Evolutionary conservation across 1,140 invertebrate genomes (phyloP).

Genomic region (Archivesica marissinica): DNA sequence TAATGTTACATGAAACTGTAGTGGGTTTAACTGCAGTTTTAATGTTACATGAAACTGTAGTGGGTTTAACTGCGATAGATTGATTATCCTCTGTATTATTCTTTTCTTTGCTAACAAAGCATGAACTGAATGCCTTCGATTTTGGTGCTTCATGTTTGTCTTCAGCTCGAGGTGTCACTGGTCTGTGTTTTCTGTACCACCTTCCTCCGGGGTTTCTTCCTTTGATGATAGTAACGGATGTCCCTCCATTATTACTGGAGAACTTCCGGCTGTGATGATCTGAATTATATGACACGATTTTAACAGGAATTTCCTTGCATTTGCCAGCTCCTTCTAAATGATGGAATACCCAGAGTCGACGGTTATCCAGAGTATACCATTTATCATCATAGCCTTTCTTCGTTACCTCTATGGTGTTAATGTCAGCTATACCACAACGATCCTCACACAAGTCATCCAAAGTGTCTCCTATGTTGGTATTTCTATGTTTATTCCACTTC

Average conservation of each 20-base stretch:
- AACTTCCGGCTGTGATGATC: conserved; percentile 7
- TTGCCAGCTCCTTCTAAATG: conserved; percentile 7
- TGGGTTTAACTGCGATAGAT: no score
- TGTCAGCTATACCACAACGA: background rate
- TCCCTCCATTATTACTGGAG: background rate
- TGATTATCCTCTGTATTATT: no score
- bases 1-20: no score
- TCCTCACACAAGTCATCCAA: conserved; percentile 9
- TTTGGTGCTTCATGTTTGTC: no score
- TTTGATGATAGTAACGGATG: background rate
- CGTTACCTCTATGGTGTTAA: conserved; percentile 25
- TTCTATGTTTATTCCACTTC: background rate
- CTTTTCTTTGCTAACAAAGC: no score
- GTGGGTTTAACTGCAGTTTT: no score
- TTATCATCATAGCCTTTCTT: conserved; percentile 6
- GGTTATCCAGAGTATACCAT: conserved; percentile 34
- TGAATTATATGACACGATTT: background rate
- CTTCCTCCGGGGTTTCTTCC: conserved; percentile 27
- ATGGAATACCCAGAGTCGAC: conserved; percentile 49
- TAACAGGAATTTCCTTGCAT: conserved; percentile 20
- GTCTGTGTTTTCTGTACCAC: conserved; percentile 5
- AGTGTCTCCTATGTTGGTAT: conserved; percentile 16
- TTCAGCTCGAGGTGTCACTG: background rate
- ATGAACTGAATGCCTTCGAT: no score
- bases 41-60: no score